Base-by-base conservation (phyloP, 2,113 vertebrate species). In the Muntiacus reevesi region DNA sequence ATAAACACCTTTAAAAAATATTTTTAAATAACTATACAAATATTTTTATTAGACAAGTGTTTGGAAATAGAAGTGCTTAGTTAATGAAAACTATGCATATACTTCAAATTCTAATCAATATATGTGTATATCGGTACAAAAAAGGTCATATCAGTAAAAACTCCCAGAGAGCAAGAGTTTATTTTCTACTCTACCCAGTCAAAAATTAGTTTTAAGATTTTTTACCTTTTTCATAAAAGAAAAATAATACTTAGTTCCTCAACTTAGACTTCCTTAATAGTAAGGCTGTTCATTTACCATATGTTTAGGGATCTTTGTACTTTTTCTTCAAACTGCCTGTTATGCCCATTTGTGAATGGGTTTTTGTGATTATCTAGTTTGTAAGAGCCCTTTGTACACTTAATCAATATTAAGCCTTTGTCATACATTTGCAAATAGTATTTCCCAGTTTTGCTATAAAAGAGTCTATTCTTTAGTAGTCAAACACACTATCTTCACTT, bases 361-460 rank as follows among this genome's bases (percentile, higher is more conserved):
- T 93, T 92, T 83, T 94, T 96, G 10, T 83, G n/a, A 97, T 54
- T 83, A 93, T 60, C 36, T 55, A 28, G 28, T 50, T 86, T 95
- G 0, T 59, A 89, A 94, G 30, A 60, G 33, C 8, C 27, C 62
- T 93, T 47, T 97, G 87, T 78, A 92, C 23, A 91, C 4, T 90
- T 81, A 83, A 57, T 60, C 86, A 87, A 16, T 62, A 90, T 94
- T 60, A 94, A 71, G 78, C 6, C 50, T 96, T 79, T 83, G n/a
- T 83, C 83, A 96, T 50, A 89, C 33, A 97, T 45, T 92, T 92
- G 27, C 30, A 98, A 96, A 78, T 13, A 97, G 27, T 93, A 81
- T 33, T 74, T 95, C 27, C 78, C 50, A 89, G 33, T 95, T 94
- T 85, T 84, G 23, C 94, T n/a, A 94, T n/a, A 40, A 89, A 86